Percentiles rank a stretch among this genome's conserved stretches.
phyloP scores from a whole-genome alignment of 2,113 vertebrate species.

The Dromaius novaehollandiae region DNA sequence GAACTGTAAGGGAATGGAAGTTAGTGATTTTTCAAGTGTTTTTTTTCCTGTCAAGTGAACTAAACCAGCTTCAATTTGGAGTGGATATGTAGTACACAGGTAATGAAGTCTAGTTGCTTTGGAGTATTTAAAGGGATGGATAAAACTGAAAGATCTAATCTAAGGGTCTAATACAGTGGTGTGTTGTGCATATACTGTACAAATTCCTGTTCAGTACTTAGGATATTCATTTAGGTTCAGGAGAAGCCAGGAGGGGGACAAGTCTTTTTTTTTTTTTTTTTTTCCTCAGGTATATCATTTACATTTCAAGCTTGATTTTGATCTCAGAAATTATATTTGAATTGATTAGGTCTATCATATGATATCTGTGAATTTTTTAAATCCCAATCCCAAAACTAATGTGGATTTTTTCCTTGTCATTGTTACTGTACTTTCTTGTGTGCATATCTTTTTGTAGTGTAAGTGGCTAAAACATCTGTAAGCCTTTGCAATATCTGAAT shows the following conservation, averaged over 20 bases:
- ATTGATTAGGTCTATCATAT: background rate
- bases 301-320: background rate
- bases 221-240: background rate
- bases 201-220: background rate
- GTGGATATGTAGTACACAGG: background rate
- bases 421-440: background rate
- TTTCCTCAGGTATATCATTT: background rate
- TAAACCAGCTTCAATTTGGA: background rate
- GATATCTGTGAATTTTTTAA: background rate
- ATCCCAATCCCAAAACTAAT: background rate
- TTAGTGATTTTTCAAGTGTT: background rate
- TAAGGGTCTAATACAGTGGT: too few species aligned
- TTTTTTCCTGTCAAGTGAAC: background rate
- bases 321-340: background rate
- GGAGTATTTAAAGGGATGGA: background rate
- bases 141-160: background rate
- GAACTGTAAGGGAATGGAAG: constrained; percentile 4
- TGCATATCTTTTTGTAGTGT: background rate
- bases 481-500: background rate
- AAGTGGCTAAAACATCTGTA: background rate
- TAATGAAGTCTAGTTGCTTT: background rate
- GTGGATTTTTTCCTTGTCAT: background rate
- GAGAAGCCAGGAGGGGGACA: background rate
- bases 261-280: background rate
- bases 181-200: background rate